Percentiles rank a stretch among this genome's conserved stretches.
phyloP scores from a whole-genome alignment of 2,888 invertebrate genomes.

The Drosophila recens region DNA sequence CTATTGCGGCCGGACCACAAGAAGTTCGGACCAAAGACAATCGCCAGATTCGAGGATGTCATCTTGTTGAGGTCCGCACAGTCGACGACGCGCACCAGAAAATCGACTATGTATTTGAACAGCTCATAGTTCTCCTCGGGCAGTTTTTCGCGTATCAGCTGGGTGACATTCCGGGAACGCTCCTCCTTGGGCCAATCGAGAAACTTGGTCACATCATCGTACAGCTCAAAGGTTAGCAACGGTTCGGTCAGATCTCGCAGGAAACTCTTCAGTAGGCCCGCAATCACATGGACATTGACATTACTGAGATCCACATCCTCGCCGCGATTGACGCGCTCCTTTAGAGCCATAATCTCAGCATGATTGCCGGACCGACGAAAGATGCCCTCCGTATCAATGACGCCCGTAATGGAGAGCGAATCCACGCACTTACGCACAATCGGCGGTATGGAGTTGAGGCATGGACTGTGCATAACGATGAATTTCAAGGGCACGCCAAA shows the following conservation, averaged over 20 bases:
- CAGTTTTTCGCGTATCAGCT: conserved; percentile 94
- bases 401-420: conserved; percentile 95
- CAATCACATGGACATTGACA: conserved; percentile 95
- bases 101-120: conserved; percentile 96
- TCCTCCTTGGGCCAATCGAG: conserved; percentile 94
- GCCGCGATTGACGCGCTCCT: conserved; percentile 95
- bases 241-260: conserved; percentile 96
- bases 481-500: conserved; percentile 97
- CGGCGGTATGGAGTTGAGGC: conserved; percentile 93
- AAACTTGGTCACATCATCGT: conserved; percentile 96
- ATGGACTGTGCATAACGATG: conserved; percentile 93
- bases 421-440: conserved; percentile 96
- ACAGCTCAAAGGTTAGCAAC: conserved; percentile 95
- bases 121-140: conserved; percentile 97
- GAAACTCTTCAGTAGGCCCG: conserved; percentile 97
- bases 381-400: conserved; percentile 97
- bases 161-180: conserved; percentile 93
- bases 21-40: conserved; percentile 98
- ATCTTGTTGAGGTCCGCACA: conserved; percentile 97
- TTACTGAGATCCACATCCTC: conserved; percentile 90
- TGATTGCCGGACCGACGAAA: conserved; percentile 97
- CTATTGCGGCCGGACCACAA: conserved; percentile 95
- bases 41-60: conserved; percentile 97
- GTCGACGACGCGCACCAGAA: conserved; percentile 97
- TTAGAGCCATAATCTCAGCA: conserved; percentile 92